Base-by-base conservation (phyloP, 1,140 invertebrate species). In the Dryas iulia region DNA sequence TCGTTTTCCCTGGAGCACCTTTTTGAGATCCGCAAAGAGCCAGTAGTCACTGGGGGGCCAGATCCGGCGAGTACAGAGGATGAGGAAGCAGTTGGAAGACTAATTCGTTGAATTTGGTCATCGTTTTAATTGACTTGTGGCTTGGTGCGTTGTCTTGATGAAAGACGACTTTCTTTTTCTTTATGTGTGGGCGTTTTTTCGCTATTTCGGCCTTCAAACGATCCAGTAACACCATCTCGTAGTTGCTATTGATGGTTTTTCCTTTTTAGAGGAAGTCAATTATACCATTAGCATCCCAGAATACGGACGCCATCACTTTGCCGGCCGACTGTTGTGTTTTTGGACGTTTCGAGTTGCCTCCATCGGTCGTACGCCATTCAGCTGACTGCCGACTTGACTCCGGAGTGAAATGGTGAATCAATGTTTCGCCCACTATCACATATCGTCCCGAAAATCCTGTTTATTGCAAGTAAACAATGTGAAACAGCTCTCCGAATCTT, bases 321-420 rank as follows among this genome's bases (percentile, higher is more conserved):
- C 11, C 30, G 3, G 0, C 30, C 10, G 47, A 21, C 47, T 53
- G 14, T 14, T 53, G 47, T 5, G 47, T 35, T 35, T 35, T 35
- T 10, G 33, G 12, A n/a, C 66, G 61, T 35, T 70, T 73, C 66
- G 63, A 53, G 62, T 24, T 52, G 14, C 21, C 57, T 66, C 67
- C 64, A 59, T 64, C 59, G 31, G 18, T 35, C 64, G 68, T 47
- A 59, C 59, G 66, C 59, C 68, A 74, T 64, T 71, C 64, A n/a
- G 64, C 54, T 67, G 64, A 67, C 59, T 67, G 65, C 59, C 72
- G 64, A 56, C 64, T 71, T 10, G 65, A 67, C 39, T 72, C 65
- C 18, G 70, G 56, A 31, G 65, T 54, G 39, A 14, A 72, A 21
- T 67, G 23, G 53, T 72, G 70, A 59, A 72, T 14, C 59, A 59